Base-by-base conservation (phyloP, 2,113 vertebrate genomes). In the Stomatorhinus ivindoensis region DNA sequence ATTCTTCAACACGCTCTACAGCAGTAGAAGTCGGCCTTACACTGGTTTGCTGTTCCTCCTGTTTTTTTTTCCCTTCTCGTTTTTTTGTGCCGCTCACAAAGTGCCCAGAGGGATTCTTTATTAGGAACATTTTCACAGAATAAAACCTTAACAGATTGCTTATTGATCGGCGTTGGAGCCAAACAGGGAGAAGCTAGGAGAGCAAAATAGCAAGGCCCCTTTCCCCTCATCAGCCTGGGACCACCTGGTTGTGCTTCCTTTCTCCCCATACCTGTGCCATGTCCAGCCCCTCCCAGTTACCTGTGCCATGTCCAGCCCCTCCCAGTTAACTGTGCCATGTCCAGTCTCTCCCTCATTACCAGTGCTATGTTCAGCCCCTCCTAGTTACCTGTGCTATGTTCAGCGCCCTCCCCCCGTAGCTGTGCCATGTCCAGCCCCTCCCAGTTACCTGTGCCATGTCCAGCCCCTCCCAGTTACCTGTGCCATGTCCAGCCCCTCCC, bases 131-230 rank as follows among this genome's bases (percentile, higher is more conserved):
- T 91, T 93, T 93, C 90, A 91, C 92, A 87, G 89, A 91, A 91
- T 91, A 92, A 93, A 93, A 91, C 91, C 90, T 91, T 91, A 93
- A 93, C 92, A 92, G 90, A 92, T 92, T 93, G 92, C 91, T 93
- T 92, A 93, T 93, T 91, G 91, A 92, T 92, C 88, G 86, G 90
- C 9, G 15, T 85, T 89, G 89, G 90, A 90, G 90, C 89, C 90
- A 88, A 92, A 92, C 83, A 65, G 84, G 87, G 42, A 46, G 87
- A 87, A 87, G 35, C 46, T 85, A 48, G 39, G 83, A 88, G n/a
- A 55, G 87, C 17, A 15, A 85, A 84, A 88, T 89, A 83, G 85
- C 87, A 8, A 35, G 47, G 42, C 65, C 50, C 55, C 87, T 88
- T 61, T 47, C 82, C 19, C 48, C 50, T 89, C 46, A 46, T 82